phyloP scores from a whole-genome alignment of 2,888 invertebrate genomes.

The Artemia sinica region DNA sequence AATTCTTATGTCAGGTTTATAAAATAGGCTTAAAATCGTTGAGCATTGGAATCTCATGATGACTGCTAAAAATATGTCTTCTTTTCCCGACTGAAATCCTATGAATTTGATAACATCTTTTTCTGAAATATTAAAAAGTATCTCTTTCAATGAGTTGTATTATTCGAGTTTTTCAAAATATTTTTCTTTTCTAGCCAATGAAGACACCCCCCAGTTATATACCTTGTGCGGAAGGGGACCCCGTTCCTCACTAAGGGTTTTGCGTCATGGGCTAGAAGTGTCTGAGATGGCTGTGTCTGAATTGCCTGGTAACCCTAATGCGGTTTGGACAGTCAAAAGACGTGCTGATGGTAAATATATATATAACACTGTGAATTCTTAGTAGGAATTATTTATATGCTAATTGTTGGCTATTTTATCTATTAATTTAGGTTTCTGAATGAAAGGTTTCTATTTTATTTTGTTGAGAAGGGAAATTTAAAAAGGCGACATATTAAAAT shows the following conservation, averaged over 20 bases:
- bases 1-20: too few species aligned
- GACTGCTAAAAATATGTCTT: conserved; percentile 7
- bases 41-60: too few species aligned
- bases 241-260: conserved; percentile 72
- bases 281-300: conserved; percentile 99
- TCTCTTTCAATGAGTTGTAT: neutral
- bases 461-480: too few species aligned
- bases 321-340: conserved; percentile 96
- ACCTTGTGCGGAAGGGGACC: conserved; percentile 90
- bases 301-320: conserved; percentile 97
- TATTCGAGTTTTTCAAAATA: neutral
- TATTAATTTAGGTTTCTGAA: neutral
- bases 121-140: neutral
- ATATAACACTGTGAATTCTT: conserved; percentile 28
- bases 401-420: neutral
- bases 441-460: neutral
- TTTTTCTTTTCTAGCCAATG: conserved; percentile 47
- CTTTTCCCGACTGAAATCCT: conserved; percentile 19
- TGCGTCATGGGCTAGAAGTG: conserved; percentile 92
- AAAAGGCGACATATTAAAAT: too few species aligned
- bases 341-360: conserved; percentile 69
- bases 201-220: conserved; percentile 96
- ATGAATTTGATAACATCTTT: conserved; percentile 6
- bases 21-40: too few species aligned
- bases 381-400: too few species aligned